These are phyloP conservation scores for Electrophaes corylata DNA, from an alignment of 2,888 invertebrate species.

Conservation along the genomic window DNA sequence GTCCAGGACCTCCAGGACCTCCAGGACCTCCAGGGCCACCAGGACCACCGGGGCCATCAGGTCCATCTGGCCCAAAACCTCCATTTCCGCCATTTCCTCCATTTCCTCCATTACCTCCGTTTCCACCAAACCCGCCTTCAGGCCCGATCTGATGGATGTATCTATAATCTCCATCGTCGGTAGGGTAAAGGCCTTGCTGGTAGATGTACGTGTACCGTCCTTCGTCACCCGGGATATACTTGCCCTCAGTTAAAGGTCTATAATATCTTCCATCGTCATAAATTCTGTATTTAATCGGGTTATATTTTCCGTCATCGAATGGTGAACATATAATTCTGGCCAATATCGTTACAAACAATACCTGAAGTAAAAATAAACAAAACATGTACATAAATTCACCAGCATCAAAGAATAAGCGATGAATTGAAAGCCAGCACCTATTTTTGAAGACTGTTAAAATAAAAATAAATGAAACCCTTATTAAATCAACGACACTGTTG, in stretches of 20 bases:
- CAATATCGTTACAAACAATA: conserved; percentile 53
- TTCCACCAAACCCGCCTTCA: conserved; percentile 57
- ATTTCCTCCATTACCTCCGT: conserved; percentile 50
- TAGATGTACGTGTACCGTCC: conserved; percentile 81
- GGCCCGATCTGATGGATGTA: conserved; percentile 76
- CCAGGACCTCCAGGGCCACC: conserved; percentile 33
- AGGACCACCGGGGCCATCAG: conserved; percentile 28
- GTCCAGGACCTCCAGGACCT: conserved; percentile 42
- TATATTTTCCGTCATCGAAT: conserved; percentile 68
- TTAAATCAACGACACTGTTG: too few relatives aligned
- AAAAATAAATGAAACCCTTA: neutral
- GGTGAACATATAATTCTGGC: conserved; percentile 57
- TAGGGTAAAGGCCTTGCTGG: conserved; percentile 61
- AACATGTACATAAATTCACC: neutral
- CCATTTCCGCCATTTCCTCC: conserved; percentile 47
- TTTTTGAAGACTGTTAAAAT: neutral
- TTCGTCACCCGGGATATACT: conserved; percentile 81
- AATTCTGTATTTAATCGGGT: conserved; percentile 57
- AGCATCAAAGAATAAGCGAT: neutral
- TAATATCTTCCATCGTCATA: conserved; percentile 76
- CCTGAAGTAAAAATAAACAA: conserved; percentile 54
- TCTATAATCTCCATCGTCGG: conserved; percentile 76
- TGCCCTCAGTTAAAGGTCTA: conserved; percentile 73
- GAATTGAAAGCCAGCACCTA: neutral
- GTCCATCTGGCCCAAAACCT: conserved; percentile 42